Percentiles rank a stretch among this genome's conserved stretches.
Evolutionary conservation across 2,113 vertebrate genomes (phyloP).

Genomic region (Stictonetta naevosa): DNA sequence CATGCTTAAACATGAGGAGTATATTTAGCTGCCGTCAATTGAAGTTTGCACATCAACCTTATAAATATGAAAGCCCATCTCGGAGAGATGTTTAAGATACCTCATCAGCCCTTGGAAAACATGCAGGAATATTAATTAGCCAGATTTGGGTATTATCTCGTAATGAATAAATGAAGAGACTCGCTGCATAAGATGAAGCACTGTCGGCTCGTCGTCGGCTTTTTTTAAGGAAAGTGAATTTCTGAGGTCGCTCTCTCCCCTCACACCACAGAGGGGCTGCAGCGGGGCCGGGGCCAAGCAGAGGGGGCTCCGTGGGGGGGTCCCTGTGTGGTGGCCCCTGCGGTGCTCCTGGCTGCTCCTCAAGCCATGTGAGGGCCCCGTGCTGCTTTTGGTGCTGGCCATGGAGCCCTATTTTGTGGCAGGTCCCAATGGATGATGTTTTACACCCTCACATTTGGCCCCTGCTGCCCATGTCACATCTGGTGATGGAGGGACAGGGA

Average conservation of each 20-base stretch:
- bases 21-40: constrained; percentile 48
- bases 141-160: constrained; percentile 60
- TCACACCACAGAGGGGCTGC: background rate
- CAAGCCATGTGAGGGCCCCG: too few relatives aligned
- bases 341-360: too few relatives aligned
- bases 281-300: rapidly evolving
- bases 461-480: background rate
- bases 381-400: too few relatives aligned
- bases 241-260: background rate
- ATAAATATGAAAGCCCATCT: constrained; percentile 70
- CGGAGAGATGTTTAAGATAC: constrained; percentile 31
- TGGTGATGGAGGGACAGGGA: rapidly evolving
- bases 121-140: constrained; percentile 73
- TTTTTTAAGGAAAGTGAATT: background rate
- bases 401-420: background rate
- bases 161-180: constrained; percentile 57
- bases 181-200: constrained; percentile 10
- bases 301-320: background rate
- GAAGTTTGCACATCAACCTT: constrained; percentile 53
- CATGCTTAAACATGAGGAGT: constrained; percentile 42
- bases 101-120: constrained; percentile 66
- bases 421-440: background rate
- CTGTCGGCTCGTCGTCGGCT: background rate
- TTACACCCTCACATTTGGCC: background rate
- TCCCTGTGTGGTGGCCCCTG: too few relatives aligned